A percentile compares a stretch with the other conserved stretches of the same genome.
These are phyloP conservation scores for Rhodophaea formosa DNA, from an alignment of 2,888 invertebrate species.

Conservation along the genomic window DNA sequence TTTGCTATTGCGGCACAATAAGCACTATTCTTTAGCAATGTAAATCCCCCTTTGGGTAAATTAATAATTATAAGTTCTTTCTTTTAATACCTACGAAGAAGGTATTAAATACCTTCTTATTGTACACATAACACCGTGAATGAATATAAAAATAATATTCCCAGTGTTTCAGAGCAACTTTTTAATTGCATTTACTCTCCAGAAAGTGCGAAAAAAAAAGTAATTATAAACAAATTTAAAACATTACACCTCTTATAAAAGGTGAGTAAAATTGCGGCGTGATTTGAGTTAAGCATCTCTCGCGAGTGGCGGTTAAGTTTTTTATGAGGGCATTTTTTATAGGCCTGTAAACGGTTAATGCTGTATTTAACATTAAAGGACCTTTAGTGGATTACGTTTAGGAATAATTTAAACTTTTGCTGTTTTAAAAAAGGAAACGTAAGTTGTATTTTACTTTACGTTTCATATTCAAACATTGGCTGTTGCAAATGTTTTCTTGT, in stretches of 20 bases:
- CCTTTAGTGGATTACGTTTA: not conserved
- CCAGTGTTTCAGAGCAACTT: not conserved
- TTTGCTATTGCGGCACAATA: no score
- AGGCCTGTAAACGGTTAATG: not conserved
- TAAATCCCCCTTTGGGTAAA: no score
- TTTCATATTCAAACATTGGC: no score
- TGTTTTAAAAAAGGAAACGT: not conserved
- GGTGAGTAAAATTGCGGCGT: not conserved
- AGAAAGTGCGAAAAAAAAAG: conserved; percentile 6
- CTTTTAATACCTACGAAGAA: no score
- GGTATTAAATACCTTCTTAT: no score
- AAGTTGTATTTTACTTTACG: no score
- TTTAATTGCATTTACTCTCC: not conserved
- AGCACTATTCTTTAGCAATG: no score
- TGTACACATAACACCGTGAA: no score
- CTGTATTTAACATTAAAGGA: not conserved
- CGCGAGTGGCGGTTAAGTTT: not conserved
- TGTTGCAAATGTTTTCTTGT: no score
- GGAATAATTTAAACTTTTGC: not conserved
- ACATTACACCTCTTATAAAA: conserved; percentile 5
- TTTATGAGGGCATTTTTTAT: conserved; percentile 5
- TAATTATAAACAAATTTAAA: conserved; percentile 12
- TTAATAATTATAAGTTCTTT: no score
- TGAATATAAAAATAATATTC: no score
- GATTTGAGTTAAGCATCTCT: conserved; percentile 6